Evolutionary conservation across 2,113 vertebrate genomes (phyloP).

Genomic region (Microtus ochrogaster): DNA sequence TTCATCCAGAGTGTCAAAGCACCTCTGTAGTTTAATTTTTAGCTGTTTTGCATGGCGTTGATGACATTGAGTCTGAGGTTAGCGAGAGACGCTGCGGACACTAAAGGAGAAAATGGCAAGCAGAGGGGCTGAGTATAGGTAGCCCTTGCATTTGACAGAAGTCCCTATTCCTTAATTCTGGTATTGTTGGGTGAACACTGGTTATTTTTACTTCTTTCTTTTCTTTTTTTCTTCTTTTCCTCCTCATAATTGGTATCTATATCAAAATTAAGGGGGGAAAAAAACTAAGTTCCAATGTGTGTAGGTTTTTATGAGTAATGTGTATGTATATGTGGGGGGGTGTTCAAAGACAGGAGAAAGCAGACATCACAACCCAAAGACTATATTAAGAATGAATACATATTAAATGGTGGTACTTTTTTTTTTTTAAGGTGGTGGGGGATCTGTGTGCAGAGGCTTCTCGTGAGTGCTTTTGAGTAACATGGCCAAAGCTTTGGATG

Average conservation of each 20-base stretch:
- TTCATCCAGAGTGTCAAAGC: background rate
- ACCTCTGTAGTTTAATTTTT: constrained; percentile 47
- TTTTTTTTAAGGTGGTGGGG: background rate
- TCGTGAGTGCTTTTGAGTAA: background rate
- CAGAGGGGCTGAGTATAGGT: background rate
- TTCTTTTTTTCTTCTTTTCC: background rate
- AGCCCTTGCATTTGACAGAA: background rate
- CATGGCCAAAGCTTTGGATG: background rate
- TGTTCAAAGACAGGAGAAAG: background rate
- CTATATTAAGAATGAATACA: background rate
- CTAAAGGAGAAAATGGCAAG: background rate
- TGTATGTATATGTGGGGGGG: background rate
- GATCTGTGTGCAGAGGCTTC: background rate
- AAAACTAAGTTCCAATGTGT: background rate
- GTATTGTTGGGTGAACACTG: background rate
- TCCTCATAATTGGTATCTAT: background rate
- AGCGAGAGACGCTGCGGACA: background rate
- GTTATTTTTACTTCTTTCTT: constrained; percentile 52
- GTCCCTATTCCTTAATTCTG: constrained; percentile 23
- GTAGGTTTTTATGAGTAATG: background rate
- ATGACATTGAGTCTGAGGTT: background rate
- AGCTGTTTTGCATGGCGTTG: background rate
- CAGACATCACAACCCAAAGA: background rate
- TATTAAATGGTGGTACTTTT: background rate
- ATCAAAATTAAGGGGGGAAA: constrained; percentile 29